These are phyloP conservation scores for Nixonia krombeini DNA, from an alignment of 1,140 invertebrate species.

Conservation along the genomic window DNA sequence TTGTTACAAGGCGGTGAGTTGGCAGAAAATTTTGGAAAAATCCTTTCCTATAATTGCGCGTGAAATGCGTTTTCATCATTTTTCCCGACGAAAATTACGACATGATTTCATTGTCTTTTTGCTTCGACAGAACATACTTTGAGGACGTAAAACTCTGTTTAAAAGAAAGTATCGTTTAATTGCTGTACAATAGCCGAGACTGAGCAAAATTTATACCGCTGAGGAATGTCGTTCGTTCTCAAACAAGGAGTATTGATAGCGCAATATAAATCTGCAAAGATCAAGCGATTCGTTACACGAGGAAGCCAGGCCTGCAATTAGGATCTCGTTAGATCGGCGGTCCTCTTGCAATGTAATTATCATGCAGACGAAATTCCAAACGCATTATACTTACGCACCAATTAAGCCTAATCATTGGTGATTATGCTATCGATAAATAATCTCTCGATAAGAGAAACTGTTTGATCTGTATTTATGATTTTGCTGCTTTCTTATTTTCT, in stretches of 20 bases:
- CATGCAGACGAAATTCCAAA: slow-evolving; percentile 38
- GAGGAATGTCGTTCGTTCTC: slow-evolving; percentile 13
- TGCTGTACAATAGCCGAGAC: neutral
- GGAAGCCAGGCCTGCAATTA: slow-evolving; percentile 59
- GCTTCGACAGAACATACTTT: neutral
- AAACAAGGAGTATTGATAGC: slow-evolving; percentile 15
- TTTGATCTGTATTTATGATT: slow-evolving; percentile 30
- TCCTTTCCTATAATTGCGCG: too few species aligned
- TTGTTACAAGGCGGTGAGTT: slow-evolving; percentile 19
- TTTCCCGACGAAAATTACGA: too few species aligned
- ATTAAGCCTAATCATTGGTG: slow-evolving; percentile 36
- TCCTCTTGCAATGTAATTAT: slow-evolving; percentile 45
- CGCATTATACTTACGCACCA: slow-evolving; percentile 36
- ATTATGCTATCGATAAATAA: slow-evolving; percentile 41
- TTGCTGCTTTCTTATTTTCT: slow-evolving; percentile 13
- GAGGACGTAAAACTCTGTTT: neutral
- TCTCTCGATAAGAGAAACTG: slow-evolving; percentile 30
- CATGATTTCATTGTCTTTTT: too few species aligned
- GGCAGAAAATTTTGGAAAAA: slow-evolving; percentile 14
- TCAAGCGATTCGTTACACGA: slow-evolving; percentile 57
- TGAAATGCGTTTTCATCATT: too few species aligned
- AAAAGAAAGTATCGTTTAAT: neutral
- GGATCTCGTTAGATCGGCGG: slow-evolving; percentile 40
- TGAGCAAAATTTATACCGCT: slow-evolving; percentile 12
- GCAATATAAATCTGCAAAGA: slow-evolving; percentile 46